Conservation (phyloP, 2,113 vertebrate species). For the Machaerirhynchus nigripectus region DNA sequence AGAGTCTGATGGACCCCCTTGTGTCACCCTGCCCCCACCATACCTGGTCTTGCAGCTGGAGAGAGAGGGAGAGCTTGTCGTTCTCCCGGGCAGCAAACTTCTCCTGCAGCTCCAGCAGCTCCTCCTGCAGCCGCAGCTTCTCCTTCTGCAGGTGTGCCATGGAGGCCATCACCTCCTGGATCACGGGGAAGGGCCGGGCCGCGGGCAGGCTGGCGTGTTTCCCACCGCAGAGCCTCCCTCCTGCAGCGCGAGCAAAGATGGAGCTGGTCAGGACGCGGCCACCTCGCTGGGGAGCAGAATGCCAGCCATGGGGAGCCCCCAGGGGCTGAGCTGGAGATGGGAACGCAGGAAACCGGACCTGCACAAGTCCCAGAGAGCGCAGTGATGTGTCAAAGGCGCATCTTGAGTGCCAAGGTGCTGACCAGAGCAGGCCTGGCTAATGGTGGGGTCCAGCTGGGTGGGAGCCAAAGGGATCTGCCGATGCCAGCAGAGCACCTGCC, state of each 20-base stretch:
- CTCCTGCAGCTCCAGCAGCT: constrained; percentile 67
- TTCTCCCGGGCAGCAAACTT: constrained; percentile 67
- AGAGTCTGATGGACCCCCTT: accelerated
- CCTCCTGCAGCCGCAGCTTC: constrained; percentile 69
- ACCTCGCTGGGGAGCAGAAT: accelerated
- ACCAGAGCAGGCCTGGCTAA: neutral
- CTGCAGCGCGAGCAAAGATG: constrained; percentile 31
- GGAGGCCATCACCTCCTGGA: constrained; percentile 75
- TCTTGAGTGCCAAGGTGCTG: accelerated
- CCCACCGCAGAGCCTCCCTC: constrained; percentile 63
- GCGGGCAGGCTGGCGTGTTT: constrained; percentile 23
- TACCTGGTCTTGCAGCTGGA: constrained; percentile 85
- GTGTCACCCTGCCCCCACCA: accelerated
- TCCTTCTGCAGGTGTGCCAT: constrained; percentile 73
- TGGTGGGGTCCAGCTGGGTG: accelerated
- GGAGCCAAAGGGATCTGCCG: neutral
- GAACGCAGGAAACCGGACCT: accelerated
- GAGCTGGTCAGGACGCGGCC: neutral
- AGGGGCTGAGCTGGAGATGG: neutral
- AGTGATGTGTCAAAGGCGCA: accelerated
- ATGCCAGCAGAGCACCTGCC: neutral
- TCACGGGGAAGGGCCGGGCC: neutral
- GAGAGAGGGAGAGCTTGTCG: constrained; percentile 69
- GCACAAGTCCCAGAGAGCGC: neutral
- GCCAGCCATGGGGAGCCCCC: neutral